These are phyloP conservation scores for Pitta sordida DNA, from an alignment of 2,113 vertebrate species.

Conservation along the genomic window DNA sequence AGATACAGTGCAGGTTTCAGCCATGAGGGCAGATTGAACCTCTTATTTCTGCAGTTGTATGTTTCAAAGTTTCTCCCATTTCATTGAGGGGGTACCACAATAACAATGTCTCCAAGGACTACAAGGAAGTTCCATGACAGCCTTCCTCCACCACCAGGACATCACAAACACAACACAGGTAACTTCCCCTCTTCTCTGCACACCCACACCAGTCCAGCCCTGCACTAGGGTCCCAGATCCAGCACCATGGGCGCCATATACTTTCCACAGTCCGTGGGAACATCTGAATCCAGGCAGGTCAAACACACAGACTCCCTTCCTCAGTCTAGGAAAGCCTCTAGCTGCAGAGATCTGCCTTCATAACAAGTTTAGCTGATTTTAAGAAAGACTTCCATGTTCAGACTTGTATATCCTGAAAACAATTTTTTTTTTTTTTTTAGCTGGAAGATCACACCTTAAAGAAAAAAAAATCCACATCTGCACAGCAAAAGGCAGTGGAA, in stretches of 20 bases:
- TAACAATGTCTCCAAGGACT: not conserved
- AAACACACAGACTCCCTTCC: not conserved
- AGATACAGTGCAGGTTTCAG: not conserved
- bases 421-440: not conserved
- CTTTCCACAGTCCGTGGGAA: not conserved
- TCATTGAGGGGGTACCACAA: not conserved
- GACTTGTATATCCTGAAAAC: not conserved
- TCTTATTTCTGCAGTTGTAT: not conserved
- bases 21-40: not conserved
- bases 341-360: not conserved
- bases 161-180: fast-evolving
- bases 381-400: not conserved
- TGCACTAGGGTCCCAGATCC: not conserved
- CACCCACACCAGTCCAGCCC: not conserved
- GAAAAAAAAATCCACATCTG: not conserved
- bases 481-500: not conserved
- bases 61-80: not conserved
- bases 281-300: not conserved
- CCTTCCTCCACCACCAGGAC: not conserved
- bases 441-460: not conserved
- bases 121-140: not conserved
- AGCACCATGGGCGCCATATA: not conserved
- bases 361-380: not conserved
- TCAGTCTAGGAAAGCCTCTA: not conserved
- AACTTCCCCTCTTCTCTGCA: not conserved